Evolutionary conservation across 2,888 invertebrate genomes (phyloP), one percentile per base, ranked within the genome.

Genomic region (Polyploca ridens): DNA sequence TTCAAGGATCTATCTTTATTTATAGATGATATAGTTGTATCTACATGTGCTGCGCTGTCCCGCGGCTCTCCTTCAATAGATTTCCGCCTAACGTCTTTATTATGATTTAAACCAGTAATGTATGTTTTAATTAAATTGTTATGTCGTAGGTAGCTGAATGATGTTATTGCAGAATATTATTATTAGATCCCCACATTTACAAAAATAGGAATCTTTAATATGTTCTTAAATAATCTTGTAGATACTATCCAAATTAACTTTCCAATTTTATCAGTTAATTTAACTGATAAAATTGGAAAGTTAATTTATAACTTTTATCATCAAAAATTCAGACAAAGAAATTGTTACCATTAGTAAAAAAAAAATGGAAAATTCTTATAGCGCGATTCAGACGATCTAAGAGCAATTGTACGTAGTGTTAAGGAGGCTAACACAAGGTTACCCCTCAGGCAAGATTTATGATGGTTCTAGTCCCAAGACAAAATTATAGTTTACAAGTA

Each of bases 1-100:
- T 57, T 62, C 66, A 66, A 64, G 66, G 64, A 59, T 66, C 58
- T 16, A 46, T 58, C 41, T 64, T 38, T 66, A 66, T 66, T 62
- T 66, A 66, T 60, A 62, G 58, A 62, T 54, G 16, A 19, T 54
- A 19, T 19, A 54, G 19, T 3, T 54, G 59, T 35, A 59, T 35
- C 14, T 35, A 60, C 16, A 16, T 60, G 14, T 59, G 35, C 11
- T 35, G 35, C 16, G 8, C 16, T 38, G 1, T 60, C 14, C 59
- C 38, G 59, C 11, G n/a, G 38, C 38, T n/a, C 35, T 59, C 59
- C 35, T 38, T 38, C 35, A 16, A 60, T 60, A 38, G 38, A 60
- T 60, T 38, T 60, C 59, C 38, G 59, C 35, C 38, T 38, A 38
- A 35, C n/a, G 59, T 38, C 16, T 38, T 6, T 35, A 60, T 60